phyloP scores from a whole-genome alignment of 2,888 invertebrate genomes.

The Ectemnius continuus region DNA sequence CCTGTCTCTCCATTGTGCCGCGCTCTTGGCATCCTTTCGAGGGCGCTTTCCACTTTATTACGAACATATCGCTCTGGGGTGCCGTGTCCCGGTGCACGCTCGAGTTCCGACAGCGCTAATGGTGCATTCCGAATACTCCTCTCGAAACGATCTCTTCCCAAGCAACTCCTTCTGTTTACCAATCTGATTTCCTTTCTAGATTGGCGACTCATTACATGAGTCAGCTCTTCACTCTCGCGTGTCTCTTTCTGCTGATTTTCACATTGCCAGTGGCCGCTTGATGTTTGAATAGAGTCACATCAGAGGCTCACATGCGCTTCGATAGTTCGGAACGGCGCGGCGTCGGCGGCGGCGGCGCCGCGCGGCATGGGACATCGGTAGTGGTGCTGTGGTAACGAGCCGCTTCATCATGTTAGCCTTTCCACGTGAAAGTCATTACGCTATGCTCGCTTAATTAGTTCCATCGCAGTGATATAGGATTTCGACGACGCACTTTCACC shows the following conservation, averaged over 20 bases:
- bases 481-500: conserved; percentile 48
- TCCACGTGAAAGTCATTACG: conserved; percentile 45
- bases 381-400: conserved; percentile 18
- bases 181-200: too few relatives aligned
- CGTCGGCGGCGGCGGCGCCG: not conserved
- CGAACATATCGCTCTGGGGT: conserved; percentile 11
- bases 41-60: conserved; percentile 17
- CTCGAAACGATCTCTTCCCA: too few relatives aligned
- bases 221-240: too few relatives aligned
- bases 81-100: conserved; percentile 13
- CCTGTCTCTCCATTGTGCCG: conserved; percentile 15
- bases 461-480: conserved; percentile 27
- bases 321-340: not conserved
- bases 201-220: too few relatives aligned
- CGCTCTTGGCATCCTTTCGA: conserved; percentile 1
- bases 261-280: not conserved
- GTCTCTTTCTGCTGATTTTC: not conserved
- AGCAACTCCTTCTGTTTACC: too few relatives aligned
- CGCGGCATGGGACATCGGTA: conserved; percentile 14
- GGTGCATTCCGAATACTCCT: too few relatives aligned
- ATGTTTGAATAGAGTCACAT: not conserved
- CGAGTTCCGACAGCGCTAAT: too few relatives aligned
- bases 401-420: conserved; percentile 27
- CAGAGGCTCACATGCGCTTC: conserved; percentile 23
- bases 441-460: conserved; percentile 46